Evolutionary conservation across 2,888 invertebrate genomes (phyloP).

Genomic region (Dolichopus griseipennis): DNA sequence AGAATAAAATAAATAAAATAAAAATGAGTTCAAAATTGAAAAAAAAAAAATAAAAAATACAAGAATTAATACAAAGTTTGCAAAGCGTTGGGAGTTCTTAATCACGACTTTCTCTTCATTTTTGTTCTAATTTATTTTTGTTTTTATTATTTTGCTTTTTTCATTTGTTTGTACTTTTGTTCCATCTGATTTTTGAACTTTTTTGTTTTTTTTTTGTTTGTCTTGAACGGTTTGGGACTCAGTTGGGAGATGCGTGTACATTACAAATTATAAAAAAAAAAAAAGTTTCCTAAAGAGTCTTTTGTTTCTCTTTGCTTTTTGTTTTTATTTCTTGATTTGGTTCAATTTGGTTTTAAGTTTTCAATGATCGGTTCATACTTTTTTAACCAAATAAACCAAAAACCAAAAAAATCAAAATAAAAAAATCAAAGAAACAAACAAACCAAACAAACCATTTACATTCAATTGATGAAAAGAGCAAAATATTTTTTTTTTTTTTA

Average conservation of each 20-base stretch:
- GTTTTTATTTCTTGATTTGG: not conserved
- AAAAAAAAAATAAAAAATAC: not conserved
- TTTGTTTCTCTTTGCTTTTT: not conserved
- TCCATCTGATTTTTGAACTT: not conserved
- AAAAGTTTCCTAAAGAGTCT: not conserved
- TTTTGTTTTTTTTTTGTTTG: not conserved
- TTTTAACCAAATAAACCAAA: no score
- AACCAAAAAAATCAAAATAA: not conserved
- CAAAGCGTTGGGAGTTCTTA: not conserved
- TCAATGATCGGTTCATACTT: no score
- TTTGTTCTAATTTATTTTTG: not conserved
- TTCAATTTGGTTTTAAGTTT: no score
- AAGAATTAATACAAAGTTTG: not conserved
- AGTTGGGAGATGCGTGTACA: not conserved
- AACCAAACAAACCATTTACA: not conserved
- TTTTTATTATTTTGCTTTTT: no score
- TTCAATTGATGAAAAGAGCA: not conserved
- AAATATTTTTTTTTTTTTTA: no score
- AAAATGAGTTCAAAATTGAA: not conserved
- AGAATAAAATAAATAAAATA: not conserved
- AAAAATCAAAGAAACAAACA: not conserved
- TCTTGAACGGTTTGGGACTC: no score
- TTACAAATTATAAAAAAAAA: not conserved
- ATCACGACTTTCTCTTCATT: not conserved
- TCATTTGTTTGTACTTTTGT: not conserved